These are phyloP conservation scores for Petrolisthes manimaculis DNA, from an alignment of 2,888 invertebrate genomes.

Conservation along the genomic window DNA sequence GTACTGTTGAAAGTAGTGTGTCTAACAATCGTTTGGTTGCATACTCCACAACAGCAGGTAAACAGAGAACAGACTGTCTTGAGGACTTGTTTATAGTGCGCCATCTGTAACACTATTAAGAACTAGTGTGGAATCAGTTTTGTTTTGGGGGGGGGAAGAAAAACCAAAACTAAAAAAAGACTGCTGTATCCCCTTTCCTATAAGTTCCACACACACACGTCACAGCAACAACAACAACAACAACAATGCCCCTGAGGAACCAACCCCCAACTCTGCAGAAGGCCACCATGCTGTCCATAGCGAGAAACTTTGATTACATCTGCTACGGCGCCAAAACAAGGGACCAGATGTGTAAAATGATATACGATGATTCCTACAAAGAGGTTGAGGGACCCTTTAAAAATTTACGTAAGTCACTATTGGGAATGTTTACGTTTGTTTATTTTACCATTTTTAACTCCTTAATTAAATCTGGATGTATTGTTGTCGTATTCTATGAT, in stretches of 20 bases:
- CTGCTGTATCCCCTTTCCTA: too few species aligned
- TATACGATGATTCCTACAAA: constrained; percentile 40
- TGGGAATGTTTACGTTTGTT: neutral
- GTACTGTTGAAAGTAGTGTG: too few species aligned
- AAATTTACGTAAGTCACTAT: constrained; percentile 37
- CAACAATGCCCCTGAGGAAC: constrained; percentile 24
- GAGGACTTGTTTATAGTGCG: too few species aligned
- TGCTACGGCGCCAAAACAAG: constrained; percentile 37
- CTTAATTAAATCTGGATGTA: neutral
- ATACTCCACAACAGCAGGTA: too few species aligned
- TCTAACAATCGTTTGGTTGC: too few species aligned
- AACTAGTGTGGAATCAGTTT: too few species aligned
- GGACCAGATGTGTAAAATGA: constrained; percentile 43
- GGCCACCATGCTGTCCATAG: constrained; percentile 33
- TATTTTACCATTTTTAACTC: neutral
- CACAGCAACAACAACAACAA: neutral
- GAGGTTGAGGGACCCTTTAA: constrained; percentile 34
- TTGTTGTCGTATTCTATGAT: neutral
- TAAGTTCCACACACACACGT: neutral
- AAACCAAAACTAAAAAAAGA: too few species aligned
- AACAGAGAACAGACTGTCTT: too few species aligned
- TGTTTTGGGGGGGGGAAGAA: too few species aligned
- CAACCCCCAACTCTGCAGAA: constrained; percentile 36
- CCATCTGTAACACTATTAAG: too few species aligned
- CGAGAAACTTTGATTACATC: constrained; percentile 42